Evolutionary conservation across 2,113 vertebrate species (phyloP).

Genomic region (Pachyramphus minor): DNA sequence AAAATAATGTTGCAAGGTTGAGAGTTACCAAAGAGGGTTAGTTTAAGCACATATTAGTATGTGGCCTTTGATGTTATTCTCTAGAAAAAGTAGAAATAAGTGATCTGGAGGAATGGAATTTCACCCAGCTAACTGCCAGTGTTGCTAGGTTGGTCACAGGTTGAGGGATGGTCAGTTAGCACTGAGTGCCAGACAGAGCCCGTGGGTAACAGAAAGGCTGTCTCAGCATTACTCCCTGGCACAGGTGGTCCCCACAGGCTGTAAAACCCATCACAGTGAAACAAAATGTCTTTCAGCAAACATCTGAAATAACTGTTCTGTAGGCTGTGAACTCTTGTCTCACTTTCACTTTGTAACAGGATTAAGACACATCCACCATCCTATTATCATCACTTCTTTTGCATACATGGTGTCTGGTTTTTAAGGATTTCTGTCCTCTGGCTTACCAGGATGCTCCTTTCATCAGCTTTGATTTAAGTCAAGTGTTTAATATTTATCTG

Average conservation of each 20-base stretch:
- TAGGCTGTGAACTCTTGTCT: not conserved
- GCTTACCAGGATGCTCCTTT: not conserved
- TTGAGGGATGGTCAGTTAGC: not conserved
- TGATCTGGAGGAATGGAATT: not conserved
- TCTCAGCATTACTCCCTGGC: not conserved
- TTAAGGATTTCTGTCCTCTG: not conserved
- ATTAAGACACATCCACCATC: not conserved
- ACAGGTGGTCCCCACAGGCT: not conserved
- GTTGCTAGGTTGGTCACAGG: not conserved
- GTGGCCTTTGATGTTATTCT: not conserved
- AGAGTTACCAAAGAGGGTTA: not conserved
- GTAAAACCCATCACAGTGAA: not conserved
- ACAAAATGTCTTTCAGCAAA: not conserved
- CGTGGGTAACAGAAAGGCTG: not conserved
- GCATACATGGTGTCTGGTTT: not conserved
- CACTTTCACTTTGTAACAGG: not conserved
- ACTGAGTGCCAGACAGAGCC: not conserved
- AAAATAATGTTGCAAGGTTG: not conserved
- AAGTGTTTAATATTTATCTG: conserved; percentile 11
- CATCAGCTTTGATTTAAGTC: not conserved
- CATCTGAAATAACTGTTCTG: not conserved
- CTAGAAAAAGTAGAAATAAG: not conserved
- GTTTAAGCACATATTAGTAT: not conserved
- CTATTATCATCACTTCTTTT: not conserved
- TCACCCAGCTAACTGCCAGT: not conserved